Evolutionary conservation across 2,797 vertebrate genomes (phyloP), one percentile per base, ranked within the genome.

Genomic region (Oryzias sinensis): DNA sequence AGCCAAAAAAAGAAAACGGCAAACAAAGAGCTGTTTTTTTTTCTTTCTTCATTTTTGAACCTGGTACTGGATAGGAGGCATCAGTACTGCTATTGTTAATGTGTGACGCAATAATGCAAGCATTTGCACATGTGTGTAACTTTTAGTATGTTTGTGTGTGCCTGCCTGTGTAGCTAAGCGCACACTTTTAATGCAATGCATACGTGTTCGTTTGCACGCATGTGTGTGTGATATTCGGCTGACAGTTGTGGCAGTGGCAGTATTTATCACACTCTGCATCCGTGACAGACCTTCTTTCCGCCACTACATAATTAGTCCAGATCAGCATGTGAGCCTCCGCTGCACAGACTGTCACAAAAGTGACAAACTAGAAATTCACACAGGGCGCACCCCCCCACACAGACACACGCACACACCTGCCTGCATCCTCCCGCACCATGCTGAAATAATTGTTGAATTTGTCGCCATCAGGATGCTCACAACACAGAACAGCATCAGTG

Each of bases 281-380:
- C 81, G 77, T 91, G 91, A 91, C 89, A 91, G 91, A 89, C 87
- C 85, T 85, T 85, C 84, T 88, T 84, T 91, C 88, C 87, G 68
- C 84, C 87, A 87, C 87, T 90, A 83, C 88, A 90, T 92, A 93
- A 93, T 93, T 93, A 93, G 90, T 92, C 89, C 87, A 91, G 90
- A 92, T 93, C 91, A 92, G 89, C 90, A 90, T 88, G 89, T 89
- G 84, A 89, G 90, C 89, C 88, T 92, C 87, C 74, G 74, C 88
- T 89, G 91, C 89, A 87, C 85, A 85, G 77, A 83, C 91, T 93
- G 91, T 93, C 91, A 92, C 78, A 81, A 85, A 91, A 90, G 88
- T 93, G 91, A 92, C 91, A 93, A 92, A 89, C 89, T 89, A 88
- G 84, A 91, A 91, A 87, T 90, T 89, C 87, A 89, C 91, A 91